Percentiles rank a stretch among this genome's conserved stretches.
These are phyloP conservation scores for Scelioninae gen. 1 DNA, from an alignment of 2,888 invertebrate genomes.

Conservation along the genomic window DNA sequence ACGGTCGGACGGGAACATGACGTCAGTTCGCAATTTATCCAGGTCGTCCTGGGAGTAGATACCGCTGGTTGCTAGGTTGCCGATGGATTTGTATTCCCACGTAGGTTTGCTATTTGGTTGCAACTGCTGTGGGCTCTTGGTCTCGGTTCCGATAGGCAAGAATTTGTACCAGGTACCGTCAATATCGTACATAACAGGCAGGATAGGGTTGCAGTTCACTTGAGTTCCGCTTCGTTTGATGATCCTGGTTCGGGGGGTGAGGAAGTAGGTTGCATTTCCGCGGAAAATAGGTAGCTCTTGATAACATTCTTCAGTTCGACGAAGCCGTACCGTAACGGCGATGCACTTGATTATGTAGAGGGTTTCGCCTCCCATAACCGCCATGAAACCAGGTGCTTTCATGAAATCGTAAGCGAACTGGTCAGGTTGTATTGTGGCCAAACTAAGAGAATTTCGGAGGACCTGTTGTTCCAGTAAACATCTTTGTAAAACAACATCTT, in stretches of 20 bases:
- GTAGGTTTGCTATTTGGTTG: background rate
- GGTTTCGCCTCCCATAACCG: constrained; percentile 72
- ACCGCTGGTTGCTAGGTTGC: background rate
- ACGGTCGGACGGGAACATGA: constrained; percentile 2
- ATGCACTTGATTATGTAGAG: constrained; percentile 74
- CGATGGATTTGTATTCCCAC: too few relatives aligned
- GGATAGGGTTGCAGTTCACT: constrained; percentile 58
- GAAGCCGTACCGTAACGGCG: constrained; percentile 63
- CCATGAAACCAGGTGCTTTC: constrained; percentile 74
- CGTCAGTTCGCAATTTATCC: background rate
- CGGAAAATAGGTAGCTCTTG: constrained; percentile 66
- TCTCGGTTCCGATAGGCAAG: background rate
- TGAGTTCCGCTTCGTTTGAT: constrained; percentile 59
- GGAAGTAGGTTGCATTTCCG: constrained; percentile 30
- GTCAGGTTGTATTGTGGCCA: constrained; percentile 67
- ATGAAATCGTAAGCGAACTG: too few relatives aligned
- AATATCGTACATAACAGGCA: constrained; percentile 1
- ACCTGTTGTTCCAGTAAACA: constrained; percentile 73
- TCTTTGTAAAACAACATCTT: constrained; percentile 69
- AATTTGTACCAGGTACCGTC: constrained; percentile 13
- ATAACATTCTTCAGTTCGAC: constrained; percentile 68
- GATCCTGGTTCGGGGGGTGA: constrained; percentile 70
- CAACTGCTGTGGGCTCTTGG: too few relatives aligned
- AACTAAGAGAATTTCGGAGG: constrained; percentile 69
- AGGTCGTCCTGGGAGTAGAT: background rate